Base-by-base conservation (phyloP, 2,888 invertebrate species). In the Euzetes globulus region DNA sequence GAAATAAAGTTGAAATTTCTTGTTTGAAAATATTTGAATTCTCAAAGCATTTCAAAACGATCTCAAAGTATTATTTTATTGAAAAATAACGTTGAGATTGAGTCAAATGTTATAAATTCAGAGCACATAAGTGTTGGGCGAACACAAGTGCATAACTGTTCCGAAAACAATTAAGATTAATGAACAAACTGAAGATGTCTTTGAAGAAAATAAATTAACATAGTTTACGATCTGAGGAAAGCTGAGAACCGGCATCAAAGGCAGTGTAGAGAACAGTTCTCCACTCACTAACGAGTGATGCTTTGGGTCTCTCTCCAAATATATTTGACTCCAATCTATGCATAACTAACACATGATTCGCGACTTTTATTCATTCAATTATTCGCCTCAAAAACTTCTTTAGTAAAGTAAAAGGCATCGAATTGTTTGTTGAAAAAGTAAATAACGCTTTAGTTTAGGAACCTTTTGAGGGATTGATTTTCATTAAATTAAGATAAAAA, bases 131-230 rank as follows among this genome's bases (percentile, higher is more conserved):
- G n/a, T 33, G 33, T 33, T 33, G 11, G 25, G 7, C 29, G 6
- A 29, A 25, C 27, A 33, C 11, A 11, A 37, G 60, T 27, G 37
- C 65, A 65, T n/a, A 65, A 65, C 65, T 65, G 65, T 29, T 19
- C 65, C 65, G 65, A 65, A 65, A 65, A 65, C 65, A 65, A 65
- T 65, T 65, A 65, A 65, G 65, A 65, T 65, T 65, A n/a, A 65
- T 65, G 7, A 25, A 29, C 6, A 33, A 13, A 15, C 37, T 37
- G 29, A 65, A 65, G 17, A 65, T 37, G 65, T 65, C 65, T 37
- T n/a, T 7, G 22, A 65, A 65, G 37, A 37, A 65, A 37, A 65
- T 65, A 65, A 65, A 65, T 65, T 65, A 65, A 41, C 65, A 65
- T n/a, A 65, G 65, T 65, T 65, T 65, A 65, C 37, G 65, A 65